phyloP scores from a whole-genome alignment of 2,888 invertebrate species.

The Phorcus lineatus region DNA sequence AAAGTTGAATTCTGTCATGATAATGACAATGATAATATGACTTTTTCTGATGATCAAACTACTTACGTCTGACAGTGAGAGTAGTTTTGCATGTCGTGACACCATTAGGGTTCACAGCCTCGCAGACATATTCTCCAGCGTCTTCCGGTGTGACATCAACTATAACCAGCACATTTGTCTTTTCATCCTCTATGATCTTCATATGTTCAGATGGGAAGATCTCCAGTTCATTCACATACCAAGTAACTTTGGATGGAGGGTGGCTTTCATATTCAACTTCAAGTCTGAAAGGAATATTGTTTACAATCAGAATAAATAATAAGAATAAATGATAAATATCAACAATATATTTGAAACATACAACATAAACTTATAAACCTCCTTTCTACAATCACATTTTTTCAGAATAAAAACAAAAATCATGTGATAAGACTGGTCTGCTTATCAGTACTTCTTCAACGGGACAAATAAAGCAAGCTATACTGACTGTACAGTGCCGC shows the following conservation, averaged over 20 bases:
- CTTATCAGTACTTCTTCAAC: too few relatives aligned
- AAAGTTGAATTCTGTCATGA: not conserved
- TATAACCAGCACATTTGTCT: slow-evolving; percentile 63
- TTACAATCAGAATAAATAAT: too few relatives aligned
- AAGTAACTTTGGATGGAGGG: slow-evolving; percentile 74
- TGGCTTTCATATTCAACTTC: slow-evolving; percentile 68
- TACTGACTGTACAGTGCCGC: slow-evolving; percentile 69
- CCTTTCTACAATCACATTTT: not conserved
- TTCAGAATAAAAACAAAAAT: too few relatives aligned
- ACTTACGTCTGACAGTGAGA: slow-evolving; percentile 72
- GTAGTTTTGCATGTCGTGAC: slow-evolving; percentile 68
- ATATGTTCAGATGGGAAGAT: slow-evolving; percentile 77
- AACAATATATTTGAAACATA: too few relatives aligned
- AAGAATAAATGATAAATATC: too few relatives aligned
- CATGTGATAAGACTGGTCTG: too few relatives aligned
- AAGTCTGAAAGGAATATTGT: slow-evolving; percentile 49
- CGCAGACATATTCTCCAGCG: slow-evolving; percentile 82
- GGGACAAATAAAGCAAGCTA: not conserved
- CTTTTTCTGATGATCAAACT: not conserved
- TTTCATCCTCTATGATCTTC: slow-evolving; percentile 58
- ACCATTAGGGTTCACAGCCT: slow-evolving; percentile 91
- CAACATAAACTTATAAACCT: not conserved
- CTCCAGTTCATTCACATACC: slow-evolving; percentile 80
- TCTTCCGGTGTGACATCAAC: slow-evolving; percentile 78
- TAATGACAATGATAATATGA: not conserved